Base-by-base conservation (phyloP, 1,140 invertebrate species). In the Pseudomyrmex sp. region DNA sequence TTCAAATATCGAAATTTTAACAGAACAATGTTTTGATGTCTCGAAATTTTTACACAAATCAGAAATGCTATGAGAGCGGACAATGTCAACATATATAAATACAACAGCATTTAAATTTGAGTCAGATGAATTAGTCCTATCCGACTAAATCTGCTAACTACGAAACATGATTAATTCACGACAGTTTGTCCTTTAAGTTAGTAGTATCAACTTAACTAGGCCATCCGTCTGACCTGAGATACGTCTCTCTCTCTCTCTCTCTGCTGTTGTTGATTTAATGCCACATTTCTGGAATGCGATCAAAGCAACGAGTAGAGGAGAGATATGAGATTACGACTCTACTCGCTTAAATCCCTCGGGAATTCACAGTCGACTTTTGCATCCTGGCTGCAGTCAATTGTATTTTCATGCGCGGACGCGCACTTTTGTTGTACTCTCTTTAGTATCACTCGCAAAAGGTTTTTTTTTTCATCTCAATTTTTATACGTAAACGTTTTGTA, bases 201-300 rank as follows among this genome's bases (percentile, higher is more conserved):
- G 54, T 61, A 66, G 18, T 59, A 84, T 84, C 35, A n/a, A 56
- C 15, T 65, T 70, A 74, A 85, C n/a, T 65, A 66, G 44, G 44
- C 8, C 52, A 76, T 20, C 9, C 12, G 56, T 73, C 50, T 18
- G 13, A 70, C 9, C 8, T 46, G 46, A 12, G n/a, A 35, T 54
- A 46, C 35, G 5, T 35, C 5, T 35, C 35, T 52, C 50, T 4
- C 13, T 35, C 5, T n/a, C n/a, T 26, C 10, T 59, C 10, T 20
- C 18, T 18, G 12, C 15, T 44, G 2, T 35, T 82, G 69, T 54
- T 82, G 70, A 74, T 82, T 82, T 20, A 54, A 74, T 62, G n/a
- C n/a, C 23, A 74, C 59, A 82, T 74, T 62, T 82, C 46, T 52
- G 46, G 48, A 82, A 63, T 82, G 13, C 9, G 48, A 82, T 59